A percentile compares a stretch with the other conserved stretches of the same genome.
Evolutionary conservation across 2,113 vertebrate species (phyloP).

Genomic region (Asarcornis scutulata): DNA sequence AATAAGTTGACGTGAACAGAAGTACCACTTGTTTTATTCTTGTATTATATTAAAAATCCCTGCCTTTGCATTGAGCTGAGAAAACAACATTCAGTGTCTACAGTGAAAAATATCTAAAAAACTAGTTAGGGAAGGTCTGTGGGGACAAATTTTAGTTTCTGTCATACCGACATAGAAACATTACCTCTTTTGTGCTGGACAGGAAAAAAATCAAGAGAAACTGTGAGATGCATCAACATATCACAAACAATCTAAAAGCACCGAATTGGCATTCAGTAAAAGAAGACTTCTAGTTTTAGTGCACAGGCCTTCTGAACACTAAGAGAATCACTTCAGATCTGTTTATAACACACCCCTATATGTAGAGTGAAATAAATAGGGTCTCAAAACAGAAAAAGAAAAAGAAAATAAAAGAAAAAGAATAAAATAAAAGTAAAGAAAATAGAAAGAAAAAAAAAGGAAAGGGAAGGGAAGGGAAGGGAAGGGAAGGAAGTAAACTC

Average conservation of each 20-base stretch:
- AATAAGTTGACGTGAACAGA: not conserved
- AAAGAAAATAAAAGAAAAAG: too few species aligned
- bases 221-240: not conserved
- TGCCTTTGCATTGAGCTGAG: not conserved
- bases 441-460: too few species aligned
- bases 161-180: not conserved
- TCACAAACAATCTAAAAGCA: not conserved
- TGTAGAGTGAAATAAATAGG: not conserved
- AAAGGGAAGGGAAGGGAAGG: too few species aligned
- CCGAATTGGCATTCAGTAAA: not conserved
- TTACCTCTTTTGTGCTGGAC: not conserved
- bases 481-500: not conserved
- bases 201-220: not conserved
- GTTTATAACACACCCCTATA: not conserved
- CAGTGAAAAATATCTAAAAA: not conserved
- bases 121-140: not conserved
- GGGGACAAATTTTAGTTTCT: not conserved
- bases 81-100: not conserved
- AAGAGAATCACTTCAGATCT: not conserved
- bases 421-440: too few species aligned
- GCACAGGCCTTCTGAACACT: not conserved
- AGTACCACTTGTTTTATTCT: not conserved
- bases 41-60: not conserved
- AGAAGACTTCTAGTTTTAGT: not conserved
- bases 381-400: not conserved